phyloP scores from a whole-genome alignment of 2,888 invertebrate genomes.

The Chaitophorus viminalis region DNA sequence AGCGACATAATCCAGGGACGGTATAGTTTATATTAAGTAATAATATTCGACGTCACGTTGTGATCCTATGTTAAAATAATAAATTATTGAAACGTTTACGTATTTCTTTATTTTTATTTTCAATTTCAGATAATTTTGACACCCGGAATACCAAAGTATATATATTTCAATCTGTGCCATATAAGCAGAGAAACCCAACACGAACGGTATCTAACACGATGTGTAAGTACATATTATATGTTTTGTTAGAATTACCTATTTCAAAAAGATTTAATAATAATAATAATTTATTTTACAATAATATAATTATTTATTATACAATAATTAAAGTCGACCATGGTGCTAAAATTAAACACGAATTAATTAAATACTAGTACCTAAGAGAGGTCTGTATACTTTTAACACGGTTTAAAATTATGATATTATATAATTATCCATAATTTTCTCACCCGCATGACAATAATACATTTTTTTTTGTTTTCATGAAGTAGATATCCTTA shows the following conservation, averaged over 20 bases:
- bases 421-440: too few species aligned
- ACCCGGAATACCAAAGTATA: slow-evolving; percentile 26
- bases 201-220: slow-evolving; percentile 7
- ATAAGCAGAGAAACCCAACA: slow-evolving; percentile 1
- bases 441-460: too few species aligned
- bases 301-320: too few species aligned
- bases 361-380: too few species aligned
- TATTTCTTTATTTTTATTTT: slow-evolving; percentile 1
- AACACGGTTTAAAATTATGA: too few species aligned
- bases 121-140: slow-evolving; percentile 8
- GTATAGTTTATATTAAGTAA: neutral
- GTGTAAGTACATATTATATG: neutral
- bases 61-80: neutral
- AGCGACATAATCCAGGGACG: neutral
- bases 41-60: neutral
- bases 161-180: neutral
- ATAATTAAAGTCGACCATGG: too few species aligned
- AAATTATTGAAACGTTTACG: neutral
- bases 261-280: too few species aligned
- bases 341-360: too few species aligned
- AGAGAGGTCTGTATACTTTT: too few species aligned
- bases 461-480: neutral
- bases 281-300: too few species aligned
- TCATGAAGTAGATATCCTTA: neutral
- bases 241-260: too few species aligned